Conservation (phyloP, 1,140 invertebrate genomes). For the Lutraria rhynchaena region DNA sequence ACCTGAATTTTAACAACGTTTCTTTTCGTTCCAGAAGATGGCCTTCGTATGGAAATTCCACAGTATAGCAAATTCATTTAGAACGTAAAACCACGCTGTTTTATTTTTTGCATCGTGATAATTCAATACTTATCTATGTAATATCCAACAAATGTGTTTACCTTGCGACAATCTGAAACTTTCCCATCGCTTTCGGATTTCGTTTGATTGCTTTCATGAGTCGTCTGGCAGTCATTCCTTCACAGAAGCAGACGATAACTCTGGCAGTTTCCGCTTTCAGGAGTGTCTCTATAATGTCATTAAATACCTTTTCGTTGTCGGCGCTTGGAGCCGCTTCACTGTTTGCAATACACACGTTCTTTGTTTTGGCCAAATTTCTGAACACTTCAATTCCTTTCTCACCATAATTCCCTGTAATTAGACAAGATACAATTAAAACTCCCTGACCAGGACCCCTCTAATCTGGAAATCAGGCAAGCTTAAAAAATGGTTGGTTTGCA, state of each 20-base stretch:
- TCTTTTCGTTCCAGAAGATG: too few species aligned
- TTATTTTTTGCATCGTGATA: too few species aligned
- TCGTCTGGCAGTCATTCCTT: slow-evolving; percentile 88
- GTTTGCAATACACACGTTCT: slow-evolving; percentile 89
- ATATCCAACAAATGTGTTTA: too few species aligned
- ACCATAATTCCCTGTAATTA: slow-evolving; percentile 89
- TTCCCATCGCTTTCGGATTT: slow-evolving; percentile 85
- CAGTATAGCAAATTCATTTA: too few species aligned
- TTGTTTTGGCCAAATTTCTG: slow-evolving; percentile 86
- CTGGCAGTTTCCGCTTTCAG: slow-evolving; percentile 85
- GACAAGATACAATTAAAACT: neutral
- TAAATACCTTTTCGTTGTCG: slow-evolving; percentile 85
- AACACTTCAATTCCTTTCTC: slow-evolving; percentile 91
- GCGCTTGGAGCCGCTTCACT: slow-evolving; percentile 87
- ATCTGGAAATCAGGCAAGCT: too few species aligned
- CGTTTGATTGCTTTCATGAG: slow-evolving; percentile 86
- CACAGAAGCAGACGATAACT: slow-evolving; percentile 93
- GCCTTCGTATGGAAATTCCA: too few species aligned
- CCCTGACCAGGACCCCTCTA: too few species aligned
- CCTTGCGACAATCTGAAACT: slow-evolving; percentile 89
- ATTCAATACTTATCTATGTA: too few species aligned
- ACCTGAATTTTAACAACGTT: too few species aligned
- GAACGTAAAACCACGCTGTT: too few species aligned
- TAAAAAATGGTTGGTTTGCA: too few species aligned
- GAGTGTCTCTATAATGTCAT: slow-evolving; percentile 85